phyloP scores from a whole-genome alignment of 2,113 vertebrate species.

The Vulpes lagopus region DNA sequence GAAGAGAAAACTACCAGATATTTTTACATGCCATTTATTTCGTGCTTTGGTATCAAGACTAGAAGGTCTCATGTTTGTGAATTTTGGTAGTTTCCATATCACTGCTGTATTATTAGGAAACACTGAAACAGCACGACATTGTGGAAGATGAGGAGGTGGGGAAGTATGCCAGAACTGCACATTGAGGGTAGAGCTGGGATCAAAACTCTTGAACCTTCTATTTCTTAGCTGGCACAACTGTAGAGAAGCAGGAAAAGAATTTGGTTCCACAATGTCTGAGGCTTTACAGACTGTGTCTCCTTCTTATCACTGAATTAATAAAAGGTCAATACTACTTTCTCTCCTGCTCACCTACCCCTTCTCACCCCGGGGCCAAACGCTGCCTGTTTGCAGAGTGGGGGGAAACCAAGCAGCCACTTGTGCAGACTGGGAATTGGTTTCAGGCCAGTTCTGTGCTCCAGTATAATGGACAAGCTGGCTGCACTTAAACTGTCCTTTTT shows the following conservation, averaged over 20 bases:
- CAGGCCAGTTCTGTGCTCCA: neutral
- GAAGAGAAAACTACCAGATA: conserved; percentile 1
- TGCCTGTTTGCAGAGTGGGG: neutral
- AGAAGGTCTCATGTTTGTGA: neutral
- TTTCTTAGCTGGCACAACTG: neutral
- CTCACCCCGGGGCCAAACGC: neutral
- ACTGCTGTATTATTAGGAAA: neutral
- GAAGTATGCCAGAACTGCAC: neutral
- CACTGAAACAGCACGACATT: neutral
- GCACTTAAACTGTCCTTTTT: neutral
- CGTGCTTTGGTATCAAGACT: neutral
- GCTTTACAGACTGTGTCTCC: neutral
- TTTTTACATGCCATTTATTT: conserved; percentile 52
- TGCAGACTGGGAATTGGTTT: neutral
- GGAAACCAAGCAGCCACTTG: neutral
- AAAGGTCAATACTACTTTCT: neutral
- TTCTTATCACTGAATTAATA: conserved; percentile 41
- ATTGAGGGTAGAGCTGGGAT: neutral
- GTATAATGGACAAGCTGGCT: neutral
- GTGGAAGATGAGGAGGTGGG: neutral
- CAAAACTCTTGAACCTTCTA: neutral
- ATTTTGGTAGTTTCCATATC: neutral
- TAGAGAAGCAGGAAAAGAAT: neutral
- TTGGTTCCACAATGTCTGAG: neutral
- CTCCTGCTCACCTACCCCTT: neutral